These are phyloP conservation scores for Tamias sibiricus DNA, from an alignment of 2,113 vertebrate species.

Conservation along the genomic window DNA sequence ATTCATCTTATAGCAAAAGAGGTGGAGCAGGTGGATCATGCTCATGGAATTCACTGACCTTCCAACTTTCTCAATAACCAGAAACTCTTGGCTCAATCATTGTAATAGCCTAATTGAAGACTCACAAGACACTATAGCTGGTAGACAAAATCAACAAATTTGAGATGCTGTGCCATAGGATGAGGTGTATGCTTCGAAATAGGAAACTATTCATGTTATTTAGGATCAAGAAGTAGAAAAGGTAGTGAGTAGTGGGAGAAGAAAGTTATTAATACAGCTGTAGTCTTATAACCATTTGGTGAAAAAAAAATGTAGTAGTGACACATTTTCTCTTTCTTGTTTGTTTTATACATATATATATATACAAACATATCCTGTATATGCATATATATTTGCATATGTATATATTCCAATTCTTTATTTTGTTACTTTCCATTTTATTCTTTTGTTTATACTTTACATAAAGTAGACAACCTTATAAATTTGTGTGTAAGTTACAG, in stretches of 20 bases:
- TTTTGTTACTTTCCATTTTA: background rate
- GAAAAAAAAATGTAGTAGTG: background rate
- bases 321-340: background rate
- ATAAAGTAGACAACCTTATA: background rate
- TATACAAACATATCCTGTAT: background rate
- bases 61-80: background rate
- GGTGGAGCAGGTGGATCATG: background rate
- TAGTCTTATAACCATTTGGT: background rate
- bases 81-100: background rate
- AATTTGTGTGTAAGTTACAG: background rate
- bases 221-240: background rate
- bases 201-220: background rate
- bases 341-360: background rate
- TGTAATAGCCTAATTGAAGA: background rate
- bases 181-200: background rate
- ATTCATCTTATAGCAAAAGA: background rate
- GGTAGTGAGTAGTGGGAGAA: background rate
- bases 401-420: background rate
- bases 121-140: background rate
- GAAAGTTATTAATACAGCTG: background rate
- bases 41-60: slow-evolving; percentile 5
- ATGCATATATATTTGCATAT: background rate
- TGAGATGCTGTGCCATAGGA: background rate
- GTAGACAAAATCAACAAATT: background rate
- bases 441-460: background rate